Conservation (phyloP, 2,113 vertebrate species). For the Pelusios castaneus region DNA sequence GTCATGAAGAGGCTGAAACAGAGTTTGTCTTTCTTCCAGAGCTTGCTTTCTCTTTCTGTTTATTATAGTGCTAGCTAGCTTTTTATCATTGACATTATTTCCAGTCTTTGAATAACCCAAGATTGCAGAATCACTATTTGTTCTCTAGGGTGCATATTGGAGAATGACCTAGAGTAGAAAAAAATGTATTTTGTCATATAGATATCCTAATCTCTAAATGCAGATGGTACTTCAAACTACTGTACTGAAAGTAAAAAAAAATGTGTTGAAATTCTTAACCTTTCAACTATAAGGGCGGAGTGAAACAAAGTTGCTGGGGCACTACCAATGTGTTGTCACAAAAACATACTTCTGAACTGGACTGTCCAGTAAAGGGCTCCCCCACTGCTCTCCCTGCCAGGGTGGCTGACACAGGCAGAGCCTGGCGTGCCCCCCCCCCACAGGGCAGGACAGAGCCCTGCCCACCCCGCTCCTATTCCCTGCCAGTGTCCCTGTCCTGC, state of each 20-base stretch:
- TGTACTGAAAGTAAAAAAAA: not conserved
- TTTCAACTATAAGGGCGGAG: not conserved
- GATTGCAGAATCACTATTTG: not conserved
- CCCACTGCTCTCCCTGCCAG: too few relatives aligned
- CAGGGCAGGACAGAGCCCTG: too few relatives aligned
- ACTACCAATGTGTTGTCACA: not conserved
- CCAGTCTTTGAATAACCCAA: not conserved
- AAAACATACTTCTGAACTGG: not conserved
- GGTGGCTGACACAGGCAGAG: too few relatives aligned
- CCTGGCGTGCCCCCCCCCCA: too few relatives aligned
- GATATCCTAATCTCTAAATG: not conserved
- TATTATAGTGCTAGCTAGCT: not conserved
- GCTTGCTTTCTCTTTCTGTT: not conserved
- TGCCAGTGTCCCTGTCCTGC: too few relatives aligned
- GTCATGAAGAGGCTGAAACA: not conserved
- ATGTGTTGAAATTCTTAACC: not conserved
- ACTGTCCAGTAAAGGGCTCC: too few relatives aligned
- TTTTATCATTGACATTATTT: accelerated
- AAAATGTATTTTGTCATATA: not conserved
- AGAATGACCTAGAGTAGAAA: not conserved
- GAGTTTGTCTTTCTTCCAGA: not conserved
- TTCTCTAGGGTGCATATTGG: not conserved
- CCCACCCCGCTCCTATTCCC: too few relatives aligned
- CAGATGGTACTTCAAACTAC: not conserved
- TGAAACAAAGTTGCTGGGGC: not conserved